Conservation (phyloP, 1,140 invertebrate species). For the Magallana angulata region DNA sequence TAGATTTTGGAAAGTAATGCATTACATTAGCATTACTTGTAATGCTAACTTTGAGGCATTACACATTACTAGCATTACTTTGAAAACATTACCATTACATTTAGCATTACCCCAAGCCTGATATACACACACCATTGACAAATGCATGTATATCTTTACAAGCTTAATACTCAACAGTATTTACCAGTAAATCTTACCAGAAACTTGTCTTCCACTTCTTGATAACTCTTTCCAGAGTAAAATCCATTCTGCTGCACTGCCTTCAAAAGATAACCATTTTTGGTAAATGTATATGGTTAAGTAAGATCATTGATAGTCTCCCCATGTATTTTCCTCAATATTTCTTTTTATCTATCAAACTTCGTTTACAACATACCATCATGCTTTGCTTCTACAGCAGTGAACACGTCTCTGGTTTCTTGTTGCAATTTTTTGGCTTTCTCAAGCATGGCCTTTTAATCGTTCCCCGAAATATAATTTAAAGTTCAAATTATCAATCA, state of each 20-base stretch:
- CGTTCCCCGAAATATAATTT: neutral
- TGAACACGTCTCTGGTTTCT: constrained; percentile 1
- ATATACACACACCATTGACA: too few species aligned
- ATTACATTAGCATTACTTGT: too few species aligned
- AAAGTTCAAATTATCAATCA: neutral
- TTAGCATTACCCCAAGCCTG: too few species aligned
- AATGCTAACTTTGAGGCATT: too few species aligned
- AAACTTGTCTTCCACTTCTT: constrained; percentile 4
- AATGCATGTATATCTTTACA: neutral
- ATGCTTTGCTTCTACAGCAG: constrained; percentile 9
- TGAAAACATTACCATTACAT: too few species aligned
- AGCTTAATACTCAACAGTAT: neutral
- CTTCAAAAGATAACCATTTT: neutral
- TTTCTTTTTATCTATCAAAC: neutral
- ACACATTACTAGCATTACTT: too few species aligned
- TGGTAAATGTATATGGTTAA: neutral
- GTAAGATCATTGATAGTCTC: neutral
- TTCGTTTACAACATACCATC: neutral
- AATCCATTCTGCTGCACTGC: neutral
- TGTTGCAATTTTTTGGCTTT: constrained; percentile 13
- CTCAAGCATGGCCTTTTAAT: too few species aligned
- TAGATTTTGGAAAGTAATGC: too few species aligned
- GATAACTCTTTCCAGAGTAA: constrained; percentile 6
- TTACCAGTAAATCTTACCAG: neutral
- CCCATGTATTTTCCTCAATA: neutral